Evolutionary conservation across 2,113 vertebrate genomes (phyloP).

Genomic region (Crotalus tigris): DNA sequence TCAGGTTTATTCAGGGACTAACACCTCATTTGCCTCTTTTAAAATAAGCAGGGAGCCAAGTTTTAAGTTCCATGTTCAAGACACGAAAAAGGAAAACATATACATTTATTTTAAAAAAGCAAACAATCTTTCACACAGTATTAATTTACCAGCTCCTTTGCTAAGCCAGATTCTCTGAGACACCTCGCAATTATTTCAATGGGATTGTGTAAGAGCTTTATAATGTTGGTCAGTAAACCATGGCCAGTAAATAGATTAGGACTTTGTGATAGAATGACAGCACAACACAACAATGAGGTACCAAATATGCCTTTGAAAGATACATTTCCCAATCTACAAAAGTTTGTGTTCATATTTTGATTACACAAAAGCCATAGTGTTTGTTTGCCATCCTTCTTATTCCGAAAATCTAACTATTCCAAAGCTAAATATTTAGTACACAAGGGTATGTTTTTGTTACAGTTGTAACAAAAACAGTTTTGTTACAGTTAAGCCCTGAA

Average conservation of each 20-base stretch:
- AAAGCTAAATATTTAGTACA: neutral
- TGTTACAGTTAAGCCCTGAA: neutral
- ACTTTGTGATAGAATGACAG: neutral
- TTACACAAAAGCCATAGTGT: neutral
- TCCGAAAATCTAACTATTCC: neutral
- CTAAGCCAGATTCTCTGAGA: neutral
- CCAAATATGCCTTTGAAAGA: neutral
- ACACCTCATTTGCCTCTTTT: neutral
- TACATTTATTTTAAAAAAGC: neutral
- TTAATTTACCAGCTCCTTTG: neutral
- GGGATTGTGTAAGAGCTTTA: neutral
- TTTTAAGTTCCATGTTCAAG: neutral
- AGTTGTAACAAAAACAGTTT: too few relatives aligned
- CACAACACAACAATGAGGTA: neutral
- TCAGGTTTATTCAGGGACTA: neutral
- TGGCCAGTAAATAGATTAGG: neutral
- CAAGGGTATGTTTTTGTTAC: neutral
- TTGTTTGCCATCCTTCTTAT: neutral
- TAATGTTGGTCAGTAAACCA: neutral
- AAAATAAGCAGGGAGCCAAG: neutral
- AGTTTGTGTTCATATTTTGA: neutral
- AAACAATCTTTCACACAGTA: neutral
- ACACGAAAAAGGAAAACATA: neutral
- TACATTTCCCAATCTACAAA: neutral
- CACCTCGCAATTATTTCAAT: neutral